phyloP scores from a whole-genome alignment of 1,140 invertebrate species.

The Hyles euphorbiae region DNA sequence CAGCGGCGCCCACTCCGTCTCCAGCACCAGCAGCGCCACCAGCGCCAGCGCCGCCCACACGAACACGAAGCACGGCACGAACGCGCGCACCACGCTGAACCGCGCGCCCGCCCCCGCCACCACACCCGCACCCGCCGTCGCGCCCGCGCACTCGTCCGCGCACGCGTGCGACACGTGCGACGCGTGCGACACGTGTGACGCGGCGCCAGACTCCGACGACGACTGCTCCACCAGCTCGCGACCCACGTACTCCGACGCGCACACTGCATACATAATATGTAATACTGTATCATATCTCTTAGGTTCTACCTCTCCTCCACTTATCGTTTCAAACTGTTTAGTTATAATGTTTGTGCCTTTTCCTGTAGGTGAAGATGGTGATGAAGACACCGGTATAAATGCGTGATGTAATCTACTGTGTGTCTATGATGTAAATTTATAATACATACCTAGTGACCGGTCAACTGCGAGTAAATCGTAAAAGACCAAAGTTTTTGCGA shows the following conservation, averaged over 20 bases:
- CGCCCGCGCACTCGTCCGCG: conserved; percentile 45
- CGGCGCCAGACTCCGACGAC: conserved; percentile 82
- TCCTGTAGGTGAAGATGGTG: no score
- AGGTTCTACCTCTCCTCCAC: no score
- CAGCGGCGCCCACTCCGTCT: conserved; percentile 84
- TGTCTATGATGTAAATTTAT: no score
- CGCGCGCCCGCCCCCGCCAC: conserved; percentile 65
- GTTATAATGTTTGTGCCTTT: no score
- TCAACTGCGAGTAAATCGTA: no score
- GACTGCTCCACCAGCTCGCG: conserved; percentile 87
- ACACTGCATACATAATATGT: no score
- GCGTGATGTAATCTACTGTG: no score
- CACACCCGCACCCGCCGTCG: conserved; percentile 60
- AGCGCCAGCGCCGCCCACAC: conserved; percentile 80
- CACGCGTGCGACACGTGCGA: conserved; percentile 50
- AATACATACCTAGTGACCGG: no score
- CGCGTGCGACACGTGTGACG: conserved; percentile 70
- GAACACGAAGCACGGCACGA: conserved; percentile 83
- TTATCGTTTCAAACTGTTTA: no score
- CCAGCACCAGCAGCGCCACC: conserved; percentile 81
- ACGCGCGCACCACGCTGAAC: conserved; percentile 80
- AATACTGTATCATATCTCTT: no score
- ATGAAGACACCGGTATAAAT: no score
- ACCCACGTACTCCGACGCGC: conserved; percentile 77
- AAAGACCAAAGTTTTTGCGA: no score